Percentiles rank a stretch among this genome's conserved stretches.
These are phyloP conservation scores for Adrianichthys oophorus DNA, from an alignment of 2,797 vertebrate species.

Conservation along the genomic window DNA sequence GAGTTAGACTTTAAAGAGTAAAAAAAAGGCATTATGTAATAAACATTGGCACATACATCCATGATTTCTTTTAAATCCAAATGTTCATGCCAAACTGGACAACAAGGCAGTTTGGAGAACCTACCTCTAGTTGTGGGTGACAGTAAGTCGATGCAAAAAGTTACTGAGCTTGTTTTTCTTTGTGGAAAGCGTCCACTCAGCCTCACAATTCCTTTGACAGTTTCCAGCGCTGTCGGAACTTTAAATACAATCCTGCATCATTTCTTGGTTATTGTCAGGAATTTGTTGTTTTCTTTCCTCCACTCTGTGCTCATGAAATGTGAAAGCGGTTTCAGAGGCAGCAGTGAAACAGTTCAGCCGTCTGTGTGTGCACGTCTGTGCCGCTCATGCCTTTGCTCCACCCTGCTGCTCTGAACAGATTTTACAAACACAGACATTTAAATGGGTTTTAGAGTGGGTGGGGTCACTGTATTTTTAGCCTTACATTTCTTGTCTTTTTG, in stretches of 20 bases:
- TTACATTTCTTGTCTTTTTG: neutral
- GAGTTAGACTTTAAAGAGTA: too few species aligned
- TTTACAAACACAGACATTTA: slow-evolving; percentile 17
- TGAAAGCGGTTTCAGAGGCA: slow-evolving; percentile 14
- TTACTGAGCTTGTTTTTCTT: slow-evolving; percentile 39
- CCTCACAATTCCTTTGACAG: slow-evolving; percentile 38
- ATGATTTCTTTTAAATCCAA: too few species aligned
- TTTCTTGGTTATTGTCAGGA: slow-evolving; percentile 22
- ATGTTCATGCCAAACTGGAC: neutral
- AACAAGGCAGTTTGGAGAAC: slow-evolving; percentile 23
- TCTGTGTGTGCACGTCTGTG: slow-evolving; percentile 14
- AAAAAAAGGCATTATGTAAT: too few species aligned
- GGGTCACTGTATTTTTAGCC: neutral
- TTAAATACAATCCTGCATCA: slow-evolving; percentile 49
- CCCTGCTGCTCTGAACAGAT: slow-evolving; percentile 41
- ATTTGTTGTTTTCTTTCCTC: slow-evolving; percentile 3
- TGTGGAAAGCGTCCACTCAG: slow-evolving; percentile 27
- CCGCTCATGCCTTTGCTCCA: slow-evolving; percentile 48
- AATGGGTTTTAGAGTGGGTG: neutral
- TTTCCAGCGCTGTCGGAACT: slow-evolving; percentile 43
- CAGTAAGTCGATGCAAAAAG: slow-evolving; percentile 17
- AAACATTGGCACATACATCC: too few species aligned
- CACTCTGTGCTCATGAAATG: slow-evolving; percentile 24
- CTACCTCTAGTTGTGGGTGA: slow-evolving; percentile 52
- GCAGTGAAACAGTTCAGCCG: neutral